phyloP scores from a whole-genome alignment of 2,888 invertebrate species.

The Philereme vetulata region DNA sequence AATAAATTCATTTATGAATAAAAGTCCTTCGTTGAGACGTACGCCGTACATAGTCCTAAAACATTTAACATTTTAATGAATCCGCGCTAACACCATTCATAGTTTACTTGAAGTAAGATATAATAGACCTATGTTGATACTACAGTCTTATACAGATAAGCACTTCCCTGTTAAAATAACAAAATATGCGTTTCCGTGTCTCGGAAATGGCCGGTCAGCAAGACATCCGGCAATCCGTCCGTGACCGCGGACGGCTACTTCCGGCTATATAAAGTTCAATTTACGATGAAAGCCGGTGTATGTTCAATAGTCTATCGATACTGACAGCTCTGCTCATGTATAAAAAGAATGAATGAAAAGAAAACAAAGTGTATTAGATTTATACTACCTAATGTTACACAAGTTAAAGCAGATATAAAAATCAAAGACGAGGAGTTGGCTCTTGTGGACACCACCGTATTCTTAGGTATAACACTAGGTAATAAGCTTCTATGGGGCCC shows the following conservation, averaged over 20 bases:
- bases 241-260: conserved; percentile 48
- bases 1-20: neutral
- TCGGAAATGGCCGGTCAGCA: conserved; percentile 54
- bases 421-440: too few relatives aligned
- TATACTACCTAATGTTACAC: too few relatives aligned
- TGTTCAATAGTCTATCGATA: neutral
- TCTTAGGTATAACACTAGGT: too few relatives aligned
- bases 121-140: conserved; percentile 5
- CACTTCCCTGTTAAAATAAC: conserved; percentile 22
- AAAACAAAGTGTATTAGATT: too few relatives aligned
- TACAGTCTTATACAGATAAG: conserved; percentile 7
- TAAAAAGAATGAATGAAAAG: too few relatives aligned
- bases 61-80: neutral
- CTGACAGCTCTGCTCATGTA: too few relatives aligned
- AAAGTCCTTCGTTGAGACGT: too few relatives aligned
- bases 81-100: neutral
- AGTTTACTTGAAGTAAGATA: neutral
- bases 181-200: conserved; percentile 35
- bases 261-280: conserved; percentile 33
- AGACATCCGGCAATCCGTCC: conserved; percentile 62
- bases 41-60: too few relatives aligned
- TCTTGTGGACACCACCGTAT: too few relatives aligned
- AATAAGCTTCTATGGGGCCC: too few relatives aligned
- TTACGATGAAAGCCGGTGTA: conserved; percentile 1
- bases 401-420: too few relatives aligned